Base-by-base conservation (phyloP, 2,113 vertebrate species). In the Orientallactaga bullata region DNA sequence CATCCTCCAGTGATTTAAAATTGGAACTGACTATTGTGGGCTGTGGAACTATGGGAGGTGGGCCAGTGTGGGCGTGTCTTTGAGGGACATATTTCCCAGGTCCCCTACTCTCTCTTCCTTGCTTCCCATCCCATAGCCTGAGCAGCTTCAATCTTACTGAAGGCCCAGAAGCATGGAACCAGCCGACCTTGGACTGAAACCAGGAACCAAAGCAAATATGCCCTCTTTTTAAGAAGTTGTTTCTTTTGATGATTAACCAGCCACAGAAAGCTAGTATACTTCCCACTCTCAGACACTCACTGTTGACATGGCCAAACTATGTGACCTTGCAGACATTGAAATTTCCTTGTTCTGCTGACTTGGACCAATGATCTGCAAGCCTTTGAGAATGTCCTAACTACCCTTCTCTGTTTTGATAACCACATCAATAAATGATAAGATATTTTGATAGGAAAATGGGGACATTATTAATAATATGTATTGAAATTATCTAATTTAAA, bases 351-450 rank as follows among this genome's bases (percentile, higher is more conserved):
- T 47, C 26, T 20, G 73, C 23, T 76, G 30, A 83, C 39, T 8
- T 61, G 55, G 18, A 93, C 69, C n/a, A 24, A 68, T 55, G 23
- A 60, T 93, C 93, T 89, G 58, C 6, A 89, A 93, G 47, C 30
- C 86, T 94, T 90, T 81, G 8, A 2, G 20, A 37, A 84, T 79
- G 7, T n/a, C 30, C 20, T 82, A 32, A 42, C 39, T 35, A 65
- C 1, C 17, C 42, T 39, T 68, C 9, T 16, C 20, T 60, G 16
- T n/a, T 61, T 55, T 68, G 30, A 37, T 58, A 81, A 80, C 11
- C 28, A 47, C 32, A 42, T 4, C 0, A 26, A 8, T 15, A 88
- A 87, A 7, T 88, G 15, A 74, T 28, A 47, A 12, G 6, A 55
- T 79, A 63, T 74, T 90, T 39, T 35, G 37, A 32, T 51, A 71